Conservation (phyloP, 2,888 invertebrate species). For the Noctua comes region DNA sequence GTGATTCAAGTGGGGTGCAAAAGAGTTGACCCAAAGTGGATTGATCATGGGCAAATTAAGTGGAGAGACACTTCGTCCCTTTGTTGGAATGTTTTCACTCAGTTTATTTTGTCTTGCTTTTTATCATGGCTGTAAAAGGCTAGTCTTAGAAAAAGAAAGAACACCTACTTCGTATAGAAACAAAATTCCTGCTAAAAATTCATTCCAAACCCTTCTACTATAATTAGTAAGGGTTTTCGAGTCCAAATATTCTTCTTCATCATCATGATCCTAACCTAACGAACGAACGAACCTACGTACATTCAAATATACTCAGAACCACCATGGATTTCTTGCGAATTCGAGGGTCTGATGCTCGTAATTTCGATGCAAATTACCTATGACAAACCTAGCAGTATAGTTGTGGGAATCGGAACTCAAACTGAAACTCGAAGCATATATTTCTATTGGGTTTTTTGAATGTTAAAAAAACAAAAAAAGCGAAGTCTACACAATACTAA, state of each 20-base stretch:
- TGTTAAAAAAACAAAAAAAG: too few relatives aligned
- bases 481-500: too few relatives aligned
- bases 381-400: too few relatives aligned
- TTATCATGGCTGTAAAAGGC: background rate
- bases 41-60: background rate
- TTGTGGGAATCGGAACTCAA: too few relatives aligned
- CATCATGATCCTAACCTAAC: too few relatives aligned
- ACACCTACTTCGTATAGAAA: background rate
- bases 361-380: too few relatives aligned
- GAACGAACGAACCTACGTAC: too few relatives aligned
- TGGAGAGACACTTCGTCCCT: background rate
- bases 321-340: background rate
- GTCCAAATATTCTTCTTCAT: too few relatives aligned
- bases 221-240: too few relatives aligned
- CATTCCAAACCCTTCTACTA: too few relatives aligned
- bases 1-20: slow-evolving; percentile 3
- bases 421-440: too few relatives aligned
- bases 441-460: too few relatives aligned
- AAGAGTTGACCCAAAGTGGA: background rate
- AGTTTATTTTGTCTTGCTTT: background rate
- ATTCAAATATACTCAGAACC: background rate
- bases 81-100: background rate
- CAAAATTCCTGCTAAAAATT: background rate
- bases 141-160: background rate
- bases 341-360: background rate